Evolutionary conservation across 2,113 vertebrate genomes (phyloP).

Genomic region (Paramormyrops kingsleyae): DNA sequence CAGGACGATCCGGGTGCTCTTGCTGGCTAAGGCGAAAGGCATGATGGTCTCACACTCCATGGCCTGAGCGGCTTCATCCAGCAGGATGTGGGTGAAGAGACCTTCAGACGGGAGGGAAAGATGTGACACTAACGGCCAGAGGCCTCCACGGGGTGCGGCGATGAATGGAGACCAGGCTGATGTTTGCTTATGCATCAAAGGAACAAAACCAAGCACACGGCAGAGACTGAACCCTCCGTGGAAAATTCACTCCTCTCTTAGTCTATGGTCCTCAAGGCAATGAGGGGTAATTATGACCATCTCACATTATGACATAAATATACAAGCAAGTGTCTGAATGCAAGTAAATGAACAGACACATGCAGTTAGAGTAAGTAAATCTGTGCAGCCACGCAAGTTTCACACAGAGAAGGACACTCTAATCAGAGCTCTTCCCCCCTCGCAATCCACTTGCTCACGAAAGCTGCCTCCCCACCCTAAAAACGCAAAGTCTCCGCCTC

Average conservation of each 20-base stretch:
- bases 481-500: background rate
- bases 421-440: background rate
- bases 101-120: slow-evolving; percentile 59
- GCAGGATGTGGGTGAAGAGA: slow-evolving; percentile 89
- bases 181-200: background rate
- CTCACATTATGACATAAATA: background rate
- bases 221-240: background rate
- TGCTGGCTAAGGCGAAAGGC: slow-evolving; percentile 90
- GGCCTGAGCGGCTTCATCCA: slow-evolving; percentile 97
- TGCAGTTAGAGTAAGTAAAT: background rate
- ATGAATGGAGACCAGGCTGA: background rate
- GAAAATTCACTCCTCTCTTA: background rate
- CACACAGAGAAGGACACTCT: background rate
- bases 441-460: background rate
- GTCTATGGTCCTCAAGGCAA: background rate
- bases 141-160: background rate
- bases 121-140: slow-evolving; percentile 2
- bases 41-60: slow-evolving; percentile 99
- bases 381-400: background rate
- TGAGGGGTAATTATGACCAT: background rate
- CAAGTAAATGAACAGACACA: background rate
- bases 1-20: slow-evolving; percentile 85
- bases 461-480: background rate
- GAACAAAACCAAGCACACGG: background rate
- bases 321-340: no score